A percentile compares a stretch with the other conserved stretches of the same genome.
These are phyloP conservation scores for Ectobius pallidus DNA, from an alignment of 2,888 invertebrate genomes.

Conservation along the genomic window DNA sequence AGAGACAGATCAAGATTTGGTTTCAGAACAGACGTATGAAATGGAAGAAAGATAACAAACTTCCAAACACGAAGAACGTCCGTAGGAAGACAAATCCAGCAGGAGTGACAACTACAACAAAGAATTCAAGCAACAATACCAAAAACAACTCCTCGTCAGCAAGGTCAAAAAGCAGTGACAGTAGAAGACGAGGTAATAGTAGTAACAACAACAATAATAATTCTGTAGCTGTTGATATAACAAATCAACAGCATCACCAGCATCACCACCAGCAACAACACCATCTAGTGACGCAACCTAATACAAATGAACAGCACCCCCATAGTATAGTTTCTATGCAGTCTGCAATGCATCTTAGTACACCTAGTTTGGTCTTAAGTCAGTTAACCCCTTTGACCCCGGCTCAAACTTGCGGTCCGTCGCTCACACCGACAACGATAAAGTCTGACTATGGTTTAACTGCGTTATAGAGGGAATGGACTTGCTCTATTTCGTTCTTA, in stretches of 20 bases:
- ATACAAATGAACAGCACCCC: slow-evolving; percentile 52
- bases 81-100: slow-evolving; percentile 78
- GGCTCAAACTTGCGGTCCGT: slow-evolving; percentile 51
- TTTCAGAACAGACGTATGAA: slow-evolving; percentile 87
- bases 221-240: slow-evolving; percentile 7
- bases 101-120: slow-evolving; percentile 66
- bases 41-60: slow-evolving; percentile 87
- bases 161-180: slow-evolving; percentile 49
- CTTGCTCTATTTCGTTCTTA: neutral
- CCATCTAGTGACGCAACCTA: slow-evolving; percentile 46
- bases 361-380: slow-evolving; percentile 51
- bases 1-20: slow-evolving; percentile 90
- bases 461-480: slow-evolving; percentile 37
- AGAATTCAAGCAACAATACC: slow-evolving; percentile 55
- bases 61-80: slow-evolving; percentile 84
- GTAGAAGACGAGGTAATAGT: slow-evolving; percentile 54
- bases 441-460: slow-evolving; percentile 90
- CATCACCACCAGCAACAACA: slow-evolving; percentile 26
- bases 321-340: slow-evolving; percentile 11
- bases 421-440: slow-evolving; percentile 64
- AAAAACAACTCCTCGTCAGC: slow-evolving; percentile 66
- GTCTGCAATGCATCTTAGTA: slow-evolving; percentile 14
- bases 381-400: slow-evolving; percentile 63
- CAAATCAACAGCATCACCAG: slow-evolving; percentile 23
- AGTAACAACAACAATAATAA: neutral